Base-by-base conservation (phyloP, 2,797 vertebrate species). In the Anolis apletophallus region DNA sequence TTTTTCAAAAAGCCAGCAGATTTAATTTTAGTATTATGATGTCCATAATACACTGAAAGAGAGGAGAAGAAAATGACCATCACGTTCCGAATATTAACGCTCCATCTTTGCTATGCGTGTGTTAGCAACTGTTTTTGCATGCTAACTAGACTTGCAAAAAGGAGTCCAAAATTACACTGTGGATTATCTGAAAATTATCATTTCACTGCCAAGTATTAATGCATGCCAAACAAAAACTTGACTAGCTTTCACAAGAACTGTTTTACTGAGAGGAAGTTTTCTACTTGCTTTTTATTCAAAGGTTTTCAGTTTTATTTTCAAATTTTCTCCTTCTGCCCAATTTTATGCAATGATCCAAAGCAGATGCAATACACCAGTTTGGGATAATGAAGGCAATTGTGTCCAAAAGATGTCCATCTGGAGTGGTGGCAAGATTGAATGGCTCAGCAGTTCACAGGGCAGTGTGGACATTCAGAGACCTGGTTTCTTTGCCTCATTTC, bases 401-500 rank as follows among this genome's bases (percentile, higher is more conserved):
- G 64, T 59, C 29, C 78, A 32, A 88, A 91, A 85, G 82, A 88
- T 80, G 52, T 77, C 90, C 87, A 93, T 88, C 74, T 81, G 55
- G 80, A 84, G 89, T 88, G 92, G 81, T 85, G 85, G 93, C 89
- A 93, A 90, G 74, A 84, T 87, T 79, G 86, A 93, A 84, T 80
- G 69, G 90, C 85, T 94, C 88, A 90, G 93, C 85, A 91, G 89
- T 88, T 90, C 89, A 71, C 88, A 92, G 93, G 76, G 84, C 85
- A 85, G 86, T 52, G 72, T 82, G 87, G 94, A 90, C 91, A 87
- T 81, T 91, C 9, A 10, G 78, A 93, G 93, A 93, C 93, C 91
- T 13, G 11, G 93, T 92, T 93, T 90, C 91, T 89, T 87, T 95
- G 93, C 93, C 90, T 94, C 94, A 92, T 95, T 95, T 95, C 94